phyloP scores from a whole-genome alignment of 2,797 vertebrate genomes.

The Erethizon dorsatum region DNA sequence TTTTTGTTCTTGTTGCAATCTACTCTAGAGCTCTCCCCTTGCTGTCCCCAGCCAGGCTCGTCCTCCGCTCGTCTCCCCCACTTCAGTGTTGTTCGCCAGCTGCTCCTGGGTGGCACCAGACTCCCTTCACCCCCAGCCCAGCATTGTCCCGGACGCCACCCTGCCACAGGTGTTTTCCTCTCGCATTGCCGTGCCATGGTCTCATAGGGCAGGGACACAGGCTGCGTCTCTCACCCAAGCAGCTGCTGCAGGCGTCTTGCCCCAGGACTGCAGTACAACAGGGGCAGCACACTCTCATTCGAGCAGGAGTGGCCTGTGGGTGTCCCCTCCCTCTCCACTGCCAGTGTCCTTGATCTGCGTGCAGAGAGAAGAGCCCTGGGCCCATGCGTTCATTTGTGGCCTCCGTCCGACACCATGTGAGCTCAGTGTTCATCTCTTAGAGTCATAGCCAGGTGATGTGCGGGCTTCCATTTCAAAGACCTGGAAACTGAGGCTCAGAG shows the following conservation, averaged over 20 bases:
- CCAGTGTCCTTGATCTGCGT: background rate
- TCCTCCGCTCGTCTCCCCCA: background rate
- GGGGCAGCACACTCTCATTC: background rate
- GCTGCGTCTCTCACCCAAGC: background rate
- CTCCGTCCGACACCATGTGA: rapidly evolving
- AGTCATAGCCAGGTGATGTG: rapidly evolving
- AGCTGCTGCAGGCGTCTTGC: rapidly evolving
- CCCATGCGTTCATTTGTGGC: rapidly evolving
- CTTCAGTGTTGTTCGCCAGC: background rate
- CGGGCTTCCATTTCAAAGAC: background rate
- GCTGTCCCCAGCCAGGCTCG: rapidly evolving
- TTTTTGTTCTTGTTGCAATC: background rate
- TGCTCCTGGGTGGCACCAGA: rapidly evolving
- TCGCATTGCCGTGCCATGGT: background rate
- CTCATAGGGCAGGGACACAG: background rate
- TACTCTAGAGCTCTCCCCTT: background rate
- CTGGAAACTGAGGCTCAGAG: background rate
- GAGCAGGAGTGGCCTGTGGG: background rate
- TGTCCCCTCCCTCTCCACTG: background rate
- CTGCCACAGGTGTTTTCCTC: rapidly evolving
- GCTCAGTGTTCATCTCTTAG: background rate
- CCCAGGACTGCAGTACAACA: background rate
- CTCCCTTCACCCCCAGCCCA: background rate
- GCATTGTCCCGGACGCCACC: rapidly evolving
- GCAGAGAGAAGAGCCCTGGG: background rate